Base-by-base conservation (phyloP, 2,797 vertebrate genomes). In the Silurus aristotelis region DNA sequence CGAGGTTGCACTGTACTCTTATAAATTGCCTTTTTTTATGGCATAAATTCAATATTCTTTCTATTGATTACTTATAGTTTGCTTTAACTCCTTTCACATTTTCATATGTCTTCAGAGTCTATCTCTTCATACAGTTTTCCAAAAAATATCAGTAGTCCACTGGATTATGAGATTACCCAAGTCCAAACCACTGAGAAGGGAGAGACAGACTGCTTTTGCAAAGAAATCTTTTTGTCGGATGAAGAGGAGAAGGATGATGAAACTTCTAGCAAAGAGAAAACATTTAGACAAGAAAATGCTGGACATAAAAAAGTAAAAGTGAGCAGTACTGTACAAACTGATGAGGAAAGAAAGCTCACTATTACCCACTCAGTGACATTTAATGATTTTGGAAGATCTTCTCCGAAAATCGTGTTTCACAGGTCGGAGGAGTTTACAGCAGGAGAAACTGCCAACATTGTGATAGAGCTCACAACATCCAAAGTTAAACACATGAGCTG, bases 281-380 rank as follows among this genome's bases (percentile, higher is more conserved):
- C 88, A 83, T 90, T 89, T 60, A 92, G 89, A 71, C 88, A 87
- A 75, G 90, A 91, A 63, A 64, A 86, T 80, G 87, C 92, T 58
- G 91, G 87, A 80, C 89, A 90, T 82, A 67, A 86, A 58, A 87
- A 90, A 25, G 91, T 91, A 27, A 86, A 91, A 85, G 91, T 92
- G 78, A 91, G 89, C 6, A 73, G 27, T 52, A 77, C 88, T 89
- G 89, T 91, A 5, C 83, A 84, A 12, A 85, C 86, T 2, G 85
- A 92, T 43, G 86, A 87, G 84, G 84, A 93, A 85, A 92, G 90
- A 17, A 90, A 90, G 73, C 75, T 96, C 72, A 94, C 92, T 90
- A 91, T 94, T 77, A 90, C 94, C 60, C 95, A 95, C 2, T 93
- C 92, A 0, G 92, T 96, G 84, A 94, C 93, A 14, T 91, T 95